These are phyloP conservation scores for Ursus arctos DNA, from an alignment of 2,113 vertebrate genomes.

Conservation along the genomic window DNA sequence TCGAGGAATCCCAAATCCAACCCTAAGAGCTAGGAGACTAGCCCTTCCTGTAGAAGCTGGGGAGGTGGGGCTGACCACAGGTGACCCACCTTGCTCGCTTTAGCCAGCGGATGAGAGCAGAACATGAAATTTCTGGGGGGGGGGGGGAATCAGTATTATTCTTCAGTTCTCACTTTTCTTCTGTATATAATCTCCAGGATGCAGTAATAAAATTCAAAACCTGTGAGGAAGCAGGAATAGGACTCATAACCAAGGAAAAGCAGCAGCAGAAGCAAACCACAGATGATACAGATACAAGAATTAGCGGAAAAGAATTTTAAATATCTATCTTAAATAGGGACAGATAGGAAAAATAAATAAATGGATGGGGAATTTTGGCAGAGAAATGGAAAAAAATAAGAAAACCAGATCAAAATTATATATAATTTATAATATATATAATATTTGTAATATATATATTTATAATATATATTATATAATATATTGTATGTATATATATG, in stretches of 20 bases:
- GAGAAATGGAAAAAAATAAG: neutral
- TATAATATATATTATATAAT: neutral
- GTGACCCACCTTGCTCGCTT: neutral
- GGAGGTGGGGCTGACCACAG: neutral
- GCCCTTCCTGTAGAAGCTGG: neutral
- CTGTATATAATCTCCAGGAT: neutral
- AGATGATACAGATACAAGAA: neutral
- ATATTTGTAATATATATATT: neutral
- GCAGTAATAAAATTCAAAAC: neutral
- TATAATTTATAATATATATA: neutral
- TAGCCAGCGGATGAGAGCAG: neutral
- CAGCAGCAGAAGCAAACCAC: neutral
- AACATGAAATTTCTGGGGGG: neutral
- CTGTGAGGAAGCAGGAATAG: neutral
- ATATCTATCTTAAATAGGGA: neutral
- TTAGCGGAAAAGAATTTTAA: neutral
- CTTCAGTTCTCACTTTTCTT: neutral
- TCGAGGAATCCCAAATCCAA: neutral
- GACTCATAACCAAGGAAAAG: neutral
- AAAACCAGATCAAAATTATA: neutral
- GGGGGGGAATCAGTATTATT: neutral
- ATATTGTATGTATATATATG: no score
- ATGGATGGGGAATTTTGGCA: neutral
- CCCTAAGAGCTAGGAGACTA: neutral
- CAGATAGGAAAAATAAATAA: constrained; percentile 12